These are phyloP conservation scores for Neodiprion lecontei DNA, from an alignment of 1,140 invertebrate genomes.

Conservation along the genomic window DNA sequence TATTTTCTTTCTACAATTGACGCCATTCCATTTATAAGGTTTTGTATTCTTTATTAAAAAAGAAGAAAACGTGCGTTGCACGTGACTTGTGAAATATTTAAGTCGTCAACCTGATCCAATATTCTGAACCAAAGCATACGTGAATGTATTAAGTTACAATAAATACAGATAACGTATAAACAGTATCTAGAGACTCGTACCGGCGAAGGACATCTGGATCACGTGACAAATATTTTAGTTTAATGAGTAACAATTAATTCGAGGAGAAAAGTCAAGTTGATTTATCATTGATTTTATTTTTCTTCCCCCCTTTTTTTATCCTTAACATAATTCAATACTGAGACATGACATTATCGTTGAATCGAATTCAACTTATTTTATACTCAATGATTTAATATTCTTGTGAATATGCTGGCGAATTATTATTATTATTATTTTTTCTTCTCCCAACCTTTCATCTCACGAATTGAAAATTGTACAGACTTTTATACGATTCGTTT, in stretches of 20 bases:
- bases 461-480: no score
- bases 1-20: neutral
- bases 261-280: neutral
- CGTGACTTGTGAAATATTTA: neutral
- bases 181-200: no score
- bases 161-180: no score
- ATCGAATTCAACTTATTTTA: constrained; percentile 19
- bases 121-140: constrained; percentile 22
- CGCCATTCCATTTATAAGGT: constrained; percentile 26
- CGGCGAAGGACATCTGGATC: constrained; percentile 38
- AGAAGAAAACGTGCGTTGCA: neutral
- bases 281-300: constrained; percentile 20
- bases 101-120: constrained; percentile 39
- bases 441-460: no score
- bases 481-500: no score
- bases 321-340: constrained; percentile 22
- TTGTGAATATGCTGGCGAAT: neutral
- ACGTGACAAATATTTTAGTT: constrained; percentile 30
- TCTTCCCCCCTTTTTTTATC: constrained; percentile 1
- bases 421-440: no score
- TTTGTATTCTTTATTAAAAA: neutral
- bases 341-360: no score
- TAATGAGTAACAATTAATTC: constrained; percentile 11
- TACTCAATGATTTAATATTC: constrained; percentile 10
- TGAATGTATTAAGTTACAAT: no score